Percentiles rank a stretch among this genome's conserved stretches.
These are phyloP conservation scores for Nesospiza acunhae DNA, from an alignment of 2,113 vertebrate species.

Conservation along the genomic window DNA sequence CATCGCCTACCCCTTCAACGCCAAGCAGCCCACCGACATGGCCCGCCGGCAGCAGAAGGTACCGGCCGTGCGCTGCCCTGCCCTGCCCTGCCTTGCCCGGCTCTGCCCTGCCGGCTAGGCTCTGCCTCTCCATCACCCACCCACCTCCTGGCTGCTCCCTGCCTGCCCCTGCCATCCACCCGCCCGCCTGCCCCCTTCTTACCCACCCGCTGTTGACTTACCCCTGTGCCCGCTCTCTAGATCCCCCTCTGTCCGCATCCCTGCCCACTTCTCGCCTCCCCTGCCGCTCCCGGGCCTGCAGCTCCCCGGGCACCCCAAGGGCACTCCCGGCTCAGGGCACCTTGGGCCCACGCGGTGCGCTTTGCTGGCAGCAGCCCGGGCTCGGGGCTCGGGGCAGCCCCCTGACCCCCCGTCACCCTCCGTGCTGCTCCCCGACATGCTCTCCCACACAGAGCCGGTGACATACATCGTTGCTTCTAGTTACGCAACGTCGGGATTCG, in stretches of 20 bases:
- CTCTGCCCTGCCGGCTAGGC: neutral
- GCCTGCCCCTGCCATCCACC: neutral
- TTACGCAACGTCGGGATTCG: neutral
- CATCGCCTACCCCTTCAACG: conserved; percentile 97
- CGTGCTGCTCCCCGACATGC: neutral
- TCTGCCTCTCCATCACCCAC: neutral
- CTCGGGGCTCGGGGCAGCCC: neutral
- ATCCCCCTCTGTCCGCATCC: neutral
- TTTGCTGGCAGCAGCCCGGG: neutral
- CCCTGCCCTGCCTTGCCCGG: neutral
- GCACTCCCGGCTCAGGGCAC: neutral
- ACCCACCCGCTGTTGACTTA: neutral
- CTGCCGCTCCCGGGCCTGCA: neutral
- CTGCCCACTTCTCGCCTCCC: neutral
- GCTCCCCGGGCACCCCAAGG: neutral
- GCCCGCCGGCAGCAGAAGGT: conserved; percentile 98
- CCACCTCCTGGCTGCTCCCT: neutral
- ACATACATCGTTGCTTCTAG: neutral
- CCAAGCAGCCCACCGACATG: conserved; percentile 98
- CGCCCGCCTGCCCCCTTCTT: neutral
- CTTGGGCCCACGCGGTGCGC: neutral
- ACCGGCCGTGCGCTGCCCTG: neutral
- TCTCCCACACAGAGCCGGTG: neutral
- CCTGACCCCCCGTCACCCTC: neutral
- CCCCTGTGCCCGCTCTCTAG: neutral